These are phyloP conservation scores for Malacoraja senta DNA, from an alignment of 2,797 vertebrate genomes.

Conservation along the genomic window DNA sequence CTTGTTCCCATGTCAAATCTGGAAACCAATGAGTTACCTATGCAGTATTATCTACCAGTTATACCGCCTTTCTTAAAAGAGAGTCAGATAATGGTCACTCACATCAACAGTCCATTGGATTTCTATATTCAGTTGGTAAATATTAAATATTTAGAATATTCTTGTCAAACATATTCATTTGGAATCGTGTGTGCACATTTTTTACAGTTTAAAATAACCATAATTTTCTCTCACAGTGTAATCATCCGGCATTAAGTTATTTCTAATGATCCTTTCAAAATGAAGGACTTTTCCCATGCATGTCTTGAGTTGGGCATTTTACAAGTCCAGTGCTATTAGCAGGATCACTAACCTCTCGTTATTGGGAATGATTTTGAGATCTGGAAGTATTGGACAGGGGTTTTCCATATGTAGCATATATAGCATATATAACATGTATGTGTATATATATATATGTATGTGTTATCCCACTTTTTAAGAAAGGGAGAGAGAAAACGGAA, in stretches of 20 bases:
- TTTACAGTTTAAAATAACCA: not conserved
- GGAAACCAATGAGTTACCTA: constrained; percentile 41
- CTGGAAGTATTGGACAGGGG: not conserved
- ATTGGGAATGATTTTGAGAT: not conserved
- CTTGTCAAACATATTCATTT: not conserved
- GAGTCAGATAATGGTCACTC: constrained; percentile 51
- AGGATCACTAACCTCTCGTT: not conserved
- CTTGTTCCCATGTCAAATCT: constrained; percentile 40
- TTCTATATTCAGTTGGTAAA: constrained; percentile 65
- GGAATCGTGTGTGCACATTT: not conserved
- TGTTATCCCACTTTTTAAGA: no score
- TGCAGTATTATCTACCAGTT: constrained; percentile 51
- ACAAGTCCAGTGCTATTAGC: not conserved
- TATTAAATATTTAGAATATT: constrained; percentile 20
- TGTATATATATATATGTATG: no score
- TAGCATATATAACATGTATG: no score
- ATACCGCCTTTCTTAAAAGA: constrained; percentile 53
- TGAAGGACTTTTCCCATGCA: not conserved
- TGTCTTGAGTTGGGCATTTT: not conserved
- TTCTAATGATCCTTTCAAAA: not conserved
- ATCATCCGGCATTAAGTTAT: not conserved
- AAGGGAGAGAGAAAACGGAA: no score
- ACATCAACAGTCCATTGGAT: constrained; percentile 59
- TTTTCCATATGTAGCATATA: no score
- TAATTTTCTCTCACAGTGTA: not conserved